These are phyloP conservation scores for Athetis lepigone DNA, from an alignment of 2,888 invertebrate species.

Conservation along the genomic window DNA sequence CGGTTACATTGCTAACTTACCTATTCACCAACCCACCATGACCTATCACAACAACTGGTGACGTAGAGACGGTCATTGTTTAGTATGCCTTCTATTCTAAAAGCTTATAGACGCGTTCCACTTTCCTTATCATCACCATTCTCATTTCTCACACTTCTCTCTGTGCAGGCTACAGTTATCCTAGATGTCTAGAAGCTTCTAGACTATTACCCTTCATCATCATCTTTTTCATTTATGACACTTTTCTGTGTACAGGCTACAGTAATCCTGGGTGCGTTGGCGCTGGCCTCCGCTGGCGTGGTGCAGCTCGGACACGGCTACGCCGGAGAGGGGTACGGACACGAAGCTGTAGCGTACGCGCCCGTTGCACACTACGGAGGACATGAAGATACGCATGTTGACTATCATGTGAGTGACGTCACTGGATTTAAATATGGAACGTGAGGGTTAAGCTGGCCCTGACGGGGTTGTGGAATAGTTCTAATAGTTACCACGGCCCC, in stretches of 20 bases:
- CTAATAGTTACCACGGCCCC: too few relatives aligned
- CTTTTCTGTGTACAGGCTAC: too few relatives aligned
- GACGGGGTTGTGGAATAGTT: too few relatives aligned
- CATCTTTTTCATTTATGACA: too few relatives aligned
- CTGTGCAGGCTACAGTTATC: neutral
- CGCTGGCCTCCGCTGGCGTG: constrained; percentile 84
- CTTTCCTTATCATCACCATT: too few relatives aligned
- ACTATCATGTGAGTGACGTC: constrained; percentile 83
- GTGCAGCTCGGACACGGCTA: constrained; percentile 80
- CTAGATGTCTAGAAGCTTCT: neutral
- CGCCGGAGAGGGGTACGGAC: constrained; percentile 82
- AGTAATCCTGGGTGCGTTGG: constrained; percentile 84
- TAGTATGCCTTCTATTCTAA: neutral
- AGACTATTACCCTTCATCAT: too few relatives aligned
- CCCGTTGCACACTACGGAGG: constrained; percentile 81
- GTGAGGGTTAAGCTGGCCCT: too few relatives aligned
- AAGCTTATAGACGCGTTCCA: neutral
- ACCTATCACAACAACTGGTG: neutral
- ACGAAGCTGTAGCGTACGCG: constrained; percentile 82
- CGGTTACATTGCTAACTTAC: neutral
- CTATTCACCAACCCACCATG: neutral
- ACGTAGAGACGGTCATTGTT: too few relatives aligned
- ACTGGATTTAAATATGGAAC: too few relatives aligned
- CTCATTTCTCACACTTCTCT: neutral
- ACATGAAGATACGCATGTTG: constrained; percentile 86